Conservation (phyloP, 2,797 vertebrate genomes). For the Oreochromis mossambicus region DNA sequence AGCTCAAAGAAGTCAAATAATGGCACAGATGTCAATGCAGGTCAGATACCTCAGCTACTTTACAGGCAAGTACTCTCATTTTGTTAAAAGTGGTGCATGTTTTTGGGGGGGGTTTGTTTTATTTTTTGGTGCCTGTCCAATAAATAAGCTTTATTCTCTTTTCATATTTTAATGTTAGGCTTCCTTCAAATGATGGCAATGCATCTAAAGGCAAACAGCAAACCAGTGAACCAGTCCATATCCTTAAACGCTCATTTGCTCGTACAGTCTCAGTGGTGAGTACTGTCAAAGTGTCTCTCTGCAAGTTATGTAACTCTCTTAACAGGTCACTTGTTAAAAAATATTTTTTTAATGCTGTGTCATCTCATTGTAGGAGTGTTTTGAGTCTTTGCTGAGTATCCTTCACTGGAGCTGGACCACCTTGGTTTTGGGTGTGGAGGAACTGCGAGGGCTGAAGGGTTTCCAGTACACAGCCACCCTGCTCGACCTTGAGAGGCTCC, state of each 20-base stretch:
- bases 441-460: conserved; percentile 94
- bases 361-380: conserved; percentile 85
- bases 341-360: background rate
- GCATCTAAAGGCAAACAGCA: conserved; percentile 97
- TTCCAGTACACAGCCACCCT: conserved; percentile 98
- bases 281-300: background rate
- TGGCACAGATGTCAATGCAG: conserved; percentile 97
- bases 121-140: background rate
- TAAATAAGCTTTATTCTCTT: background rate
- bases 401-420: conserved; percentile 99
- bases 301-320: background rate
- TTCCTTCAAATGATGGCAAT: conserved; percentile 96
- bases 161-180: conserved; percentile 67
- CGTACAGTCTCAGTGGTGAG: conserved; percentile 96
- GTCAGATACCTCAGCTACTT: conserved; percentile 95
- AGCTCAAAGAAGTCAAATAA: conserved; percentile 99
- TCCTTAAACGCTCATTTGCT: conserved; percentile 95
- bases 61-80: conserved; percentile 83
- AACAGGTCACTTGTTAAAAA: background rate
- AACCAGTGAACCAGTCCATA: conserved; percentile 96
- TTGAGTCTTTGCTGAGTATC: conserved; percentile 94
- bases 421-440: conserved; percentile 94
- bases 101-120: background rate
- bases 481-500: conserved; percentile 92
- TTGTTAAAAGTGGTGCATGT: background rate